Evolutionary conservation across 1,140 invertebrate species (phyloP).

Genomic region (Vanessa tameamea): DNA sequence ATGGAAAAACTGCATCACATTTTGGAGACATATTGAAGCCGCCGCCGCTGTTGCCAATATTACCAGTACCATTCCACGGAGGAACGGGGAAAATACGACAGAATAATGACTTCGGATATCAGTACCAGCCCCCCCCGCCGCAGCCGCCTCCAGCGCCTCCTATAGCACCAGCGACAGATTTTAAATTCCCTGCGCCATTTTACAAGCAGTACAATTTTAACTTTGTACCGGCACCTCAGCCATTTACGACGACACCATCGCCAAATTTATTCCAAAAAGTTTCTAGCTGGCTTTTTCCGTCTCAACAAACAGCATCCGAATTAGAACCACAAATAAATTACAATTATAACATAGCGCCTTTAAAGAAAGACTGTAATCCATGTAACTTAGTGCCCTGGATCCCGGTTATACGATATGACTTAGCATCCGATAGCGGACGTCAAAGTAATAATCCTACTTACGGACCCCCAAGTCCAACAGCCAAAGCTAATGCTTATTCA

Average conservation of each 20-base stretch:
- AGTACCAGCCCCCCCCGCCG: constrained; percentile 54
- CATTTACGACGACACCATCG: constrained; percentile 67
- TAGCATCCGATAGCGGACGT: constrained; percentile 52
- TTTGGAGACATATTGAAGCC: constrained; percentile 65
- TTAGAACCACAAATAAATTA: constrained; percentile 39
- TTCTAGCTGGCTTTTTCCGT: constrained; percentile 75
- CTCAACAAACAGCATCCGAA: constrained; percentile 57
- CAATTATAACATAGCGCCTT: constrained; percentile 56
- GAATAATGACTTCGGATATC: constrained; percentile 52
- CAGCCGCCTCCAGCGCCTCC: constrained; percentile 44
- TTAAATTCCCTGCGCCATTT: constrained; percentile 73
- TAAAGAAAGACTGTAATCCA: constrained; percentile 83
- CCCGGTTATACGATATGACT: constrained; percentile 82
- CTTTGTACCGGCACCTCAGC: constrained; percentile 71
- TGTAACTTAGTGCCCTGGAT: constrained; percentile 90
- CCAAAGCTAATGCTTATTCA: constrained; percentile 47
- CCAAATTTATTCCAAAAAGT: constrained; percentile 77
- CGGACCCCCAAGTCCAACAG: constrained; percentile 62
- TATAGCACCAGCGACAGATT: constrained; percentile 46
- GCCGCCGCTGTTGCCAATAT: constrained; percentile 53
- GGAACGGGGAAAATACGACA: constrained; percentile 53
- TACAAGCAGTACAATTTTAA: constrained; percentile 77
- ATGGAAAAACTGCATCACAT: constrained; percentile 48
- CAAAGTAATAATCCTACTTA: constrained; percentile 61
- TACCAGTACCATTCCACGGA: constrained; percentile 67